These are phyloP conservation scores for Crax fasciolata DNA, from an alignment of 2,797 vertebrate genomes.

Conservation along the genomic window DNA sequence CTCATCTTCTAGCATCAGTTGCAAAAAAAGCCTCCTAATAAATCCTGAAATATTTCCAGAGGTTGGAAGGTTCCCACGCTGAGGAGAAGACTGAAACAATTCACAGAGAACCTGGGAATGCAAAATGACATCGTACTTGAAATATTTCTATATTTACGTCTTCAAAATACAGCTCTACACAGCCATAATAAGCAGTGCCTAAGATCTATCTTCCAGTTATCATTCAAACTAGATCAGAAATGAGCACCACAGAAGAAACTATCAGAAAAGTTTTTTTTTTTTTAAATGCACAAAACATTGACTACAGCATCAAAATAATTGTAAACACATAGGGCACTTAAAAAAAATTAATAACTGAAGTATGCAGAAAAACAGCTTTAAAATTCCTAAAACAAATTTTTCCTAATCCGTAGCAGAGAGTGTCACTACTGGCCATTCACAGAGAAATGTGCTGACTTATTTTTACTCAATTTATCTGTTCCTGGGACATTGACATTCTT, in stretches of 20 bases:
- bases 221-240: not conserved
- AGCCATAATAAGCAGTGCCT: not conserved
- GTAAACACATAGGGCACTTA: not conserved
- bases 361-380: not conserved
- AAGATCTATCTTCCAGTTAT: not conserved
- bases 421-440: not conserved
- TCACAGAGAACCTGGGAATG: conserved; percentile 95
- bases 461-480: not conserved
- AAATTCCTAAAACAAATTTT: not conserved
- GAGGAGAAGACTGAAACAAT: conserved; percentile 96
- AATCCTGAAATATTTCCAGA: conserved; percentile 99
- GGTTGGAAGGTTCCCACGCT: conserved; percentile 92
- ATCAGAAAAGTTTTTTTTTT: not conserved
- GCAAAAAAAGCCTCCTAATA: conserved; percentile 96
- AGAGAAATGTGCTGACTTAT: not conserved
- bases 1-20: conserved; percentile 98
- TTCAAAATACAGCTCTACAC: not conserved
- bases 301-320: not conserved
- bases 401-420: not conserved
- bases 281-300: not conserved
- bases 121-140: conserved; percentile 35
- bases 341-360: not conserved
- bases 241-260: not conserved
- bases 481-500: not conserved
- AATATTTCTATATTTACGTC: conserved; percentile 14